These are phyloP conservation scores for Endotricha flammealis DNA, from an alignment of 2,888 invertebrate species.

Conservation along the genomic window DNA sequence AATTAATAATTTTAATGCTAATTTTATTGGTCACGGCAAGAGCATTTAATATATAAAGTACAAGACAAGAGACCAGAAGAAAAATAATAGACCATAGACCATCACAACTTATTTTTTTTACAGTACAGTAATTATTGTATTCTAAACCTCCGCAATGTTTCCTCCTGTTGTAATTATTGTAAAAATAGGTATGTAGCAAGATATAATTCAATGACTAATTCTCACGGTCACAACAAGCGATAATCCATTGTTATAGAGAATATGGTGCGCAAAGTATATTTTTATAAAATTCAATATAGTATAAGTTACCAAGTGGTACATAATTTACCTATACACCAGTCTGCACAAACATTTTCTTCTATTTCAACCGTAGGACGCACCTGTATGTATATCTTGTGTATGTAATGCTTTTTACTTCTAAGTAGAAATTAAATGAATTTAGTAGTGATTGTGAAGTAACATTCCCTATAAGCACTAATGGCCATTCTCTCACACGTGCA, in stretches of 20 bases:
- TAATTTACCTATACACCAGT: conserved; percentile 1
- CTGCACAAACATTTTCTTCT: conserved; percentile 3
- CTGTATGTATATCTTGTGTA: conserved; percentile 1
- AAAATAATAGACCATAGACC: too few relatives aligned
- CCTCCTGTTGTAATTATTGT: too few relatives aligned
- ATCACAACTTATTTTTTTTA: too few relatives aligned
- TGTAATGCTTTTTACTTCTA: neutral
- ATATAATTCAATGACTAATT: too few relatives aligned
- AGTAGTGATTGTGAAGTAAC: conserved; percentile 11
- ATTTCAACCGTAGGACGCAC: neutral
- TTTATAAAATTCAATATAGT: conserved; percentile 2
- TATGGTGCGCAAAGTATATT: conserved; percentile 7
- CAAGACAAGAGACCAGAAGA: too few relatives aligned
- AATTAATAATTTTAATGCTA: too few relatives aligned
- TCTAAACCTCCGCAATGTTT: too few relatives aligned
- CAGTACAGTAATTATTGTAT: too few relatives aligned
- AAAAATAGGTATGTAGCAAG: too few relatives aligned
- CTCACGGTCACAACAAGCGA: too few relatives aligned
- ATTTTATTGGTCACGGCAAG: too few relatives aligned
- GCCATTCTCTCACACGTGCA: conserved; percentile 23
- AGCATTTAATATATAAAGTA: conserved; percentile 1
- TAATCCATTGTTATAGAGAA: too few relatives aligned
- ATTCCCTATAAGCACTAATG: conserved; percentile 21
- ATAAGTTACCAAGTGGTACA: conserved; percentile 7
- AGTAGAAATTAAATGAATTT: conserved; percentile 2